Conservation (phyloP, 2,797 vertebrate genomes). For the Gallinago stenura region DNA sequence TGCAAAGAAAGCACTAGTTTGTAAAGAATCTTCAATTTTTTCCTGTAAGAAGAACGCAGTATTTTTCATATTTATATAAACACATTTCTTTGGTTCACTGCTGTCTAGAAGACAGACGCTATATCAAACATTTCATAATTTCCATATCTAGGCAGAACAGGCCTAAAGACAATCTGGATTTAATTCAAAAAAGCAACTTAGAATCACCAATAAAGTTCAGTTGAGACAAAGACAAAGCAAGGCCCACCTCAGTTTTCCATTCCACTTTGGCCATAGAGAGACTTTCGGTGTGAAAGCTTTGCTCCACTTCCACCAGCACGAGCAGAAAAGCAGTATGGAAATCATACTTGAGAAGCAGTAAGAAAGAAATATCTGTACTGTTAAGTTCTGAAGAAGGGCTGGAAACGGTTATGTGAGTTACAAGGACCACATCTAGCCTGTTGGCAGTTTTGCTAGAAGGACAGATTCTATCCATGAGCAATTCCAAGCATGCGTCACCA, state of each 20-base stretch:
- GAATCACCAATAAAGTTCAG: too few species aligned
- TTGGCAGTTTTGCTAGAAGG: not conserved
- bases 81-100: not conserved
- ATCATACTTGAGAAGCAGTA: not conserved
- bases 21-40: not conserved
- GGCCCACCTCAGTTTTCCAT: not conserved
- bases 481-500: not conserved
- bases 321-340: not conserved
- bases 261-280: not conserved
- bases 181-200: not conserved
- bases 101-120: not conserved
- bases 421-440: not conserved
- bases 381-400: not conserved
- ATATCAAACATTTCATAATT: not conserved
- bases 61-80: not conserved
- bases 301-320: not conserved
- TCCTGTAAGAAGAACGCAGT: not conserved
- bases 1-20: not conserved
- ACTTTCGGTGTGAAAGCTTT: not conserved
- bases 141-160: conserved; percentile 7
- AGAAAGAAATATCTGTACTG: not conserved
- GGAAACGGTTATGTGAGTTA: not conserved
- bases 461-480: not conserved
- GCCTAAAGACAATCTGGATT: conserved; percentile 2
- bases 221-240: not conserved